Percentiles rank a stretch among this genome's conserved stretches.
Evolutionary conservation across 1,140 invertebrate species (phyloP).

Genomic region (Drosophila tropicalis): DNA sequence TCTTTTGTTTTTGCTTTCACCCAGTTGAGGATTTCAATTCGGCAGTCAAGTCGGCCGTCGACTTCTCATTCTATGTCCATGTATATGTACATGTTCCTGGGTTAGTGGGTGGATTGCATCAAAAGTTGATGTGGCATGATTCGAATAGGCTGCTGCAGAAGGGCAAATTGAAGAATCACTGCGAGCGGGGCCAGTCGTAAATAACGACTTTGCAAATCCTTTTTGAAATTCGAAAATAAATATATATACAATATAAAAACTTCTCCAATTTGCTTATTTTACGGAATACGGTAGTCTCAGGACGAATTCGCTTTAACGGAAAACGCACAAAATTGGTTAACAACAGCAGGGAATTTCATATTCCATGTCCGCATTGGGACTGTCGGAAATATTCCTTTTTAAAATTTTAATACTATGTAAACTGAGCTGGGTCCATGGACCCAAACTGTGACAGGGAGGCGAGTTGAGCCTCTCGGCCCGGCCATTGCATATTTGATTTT

Average conservation of each 20-base stretch:
- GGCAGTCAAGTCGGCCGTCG: slow-evolving; percentile 2
- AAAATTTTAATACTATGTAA: slow-evolving; percentile 70
- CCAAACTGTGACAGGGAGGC: slow-evolving; percentile 17
- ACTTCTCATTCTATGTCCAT: not conserved
- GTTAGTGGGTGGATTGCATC: not conserved
- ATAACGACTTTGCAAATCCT: slow-evolving; percentile 39
- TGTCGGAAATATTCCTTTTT: slow-evolving; percentile 21
- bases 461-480: too few relatives aligned
- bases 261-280: not conserved
- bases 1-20: not conserved
- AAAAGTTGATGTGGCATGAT: slow-evolving; percentile 61
- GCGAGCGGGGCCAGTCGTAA: slow-evolving; percentile 33
- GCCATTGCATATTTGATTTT: slow-evolving; percentile 71
- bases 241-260: too few relatives aligned
- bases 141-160: slow-evolving; percentile 59
- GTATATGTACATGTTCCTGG: not conserved
- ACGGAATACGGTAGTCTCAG: too few relatives aligned
- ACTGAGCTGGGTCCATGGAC: slow-evolving; percentile 51
- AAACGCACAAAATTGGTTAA: slow-evolving; percentile 1
- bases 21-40: slow-evolving; percentile 1
- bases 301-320: slow-evolving; percentile 9
- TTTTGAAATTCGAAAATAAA: slow-evolving; percentile 19
- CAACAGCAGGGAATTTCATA: not conserved
- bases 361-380: slow-evolving; percentile 28
- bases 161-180: slow-evolving; percentile 11